Percentiles rank a stretch among this genome's conserved stretches.
These are phyloP conservation scores for Odocoileus hemionus DNA, from an alignment of 2,113 vertebrate species.

Conservation along the genomic window DNA sequence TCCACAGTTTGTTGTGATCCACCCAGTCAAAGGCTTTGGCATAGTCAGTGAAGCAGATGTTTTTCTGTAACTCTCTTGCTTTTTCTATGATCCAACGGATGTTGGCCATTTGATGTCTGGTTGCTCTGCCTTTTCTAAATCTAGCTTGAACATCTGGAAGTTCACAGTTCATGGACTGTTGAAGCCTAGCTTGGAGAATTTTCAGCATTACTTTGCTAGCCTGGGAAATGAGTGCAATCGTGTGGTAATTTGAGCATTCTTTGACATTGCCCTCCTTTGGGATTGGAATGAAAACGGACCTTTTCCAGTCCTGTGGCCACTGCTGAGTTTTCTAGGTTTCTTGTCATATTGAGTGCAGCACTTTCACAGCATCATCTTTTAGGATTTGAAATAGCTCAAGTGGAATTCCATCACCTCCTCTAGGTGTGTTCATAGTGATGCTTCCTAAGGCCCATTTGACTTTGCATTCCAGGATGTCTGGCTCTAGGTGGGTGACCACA, in stretches of 20 bases:
- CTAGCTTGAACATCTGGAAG: not conserved
- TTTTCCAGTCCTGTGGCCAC: not conserved
- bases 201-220: not conserved
- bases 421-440: not conserved
- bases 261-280: not conserved
- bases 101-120: not conserved
- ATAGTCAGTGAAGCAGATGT: rapidly evolving
- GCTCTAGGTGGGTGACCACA: not conserved
- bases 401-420: not conserved
- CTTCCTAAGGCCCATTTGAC: not conserved
- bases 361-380: not conserved
- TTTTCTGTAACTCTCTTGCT: not conserved
- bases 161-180: rapidly evolving
- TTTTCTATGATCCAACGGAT: not conserved
- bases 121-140: not conserved
- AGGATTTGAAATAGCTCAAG: not conserved
- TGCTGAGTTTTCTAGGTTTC: not conserved
- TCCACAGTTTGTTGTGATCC: not conserved
- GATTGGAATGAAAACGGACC: rapidly evolving
- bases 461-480: rapidly evolving
- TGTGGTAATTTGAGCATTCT: not conserved
- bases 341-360: not conserved
- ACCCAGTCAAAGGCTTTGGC: not conserved
- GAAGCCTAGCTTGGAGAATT: not conserved
- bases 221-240: not conserved